A percentile compares a stretch with the other conserved stretches of the same genome.
phyloP scores from a whole-genome alignment of 2,113 vertebrate genomes.

The Chionis minor region DNA sequence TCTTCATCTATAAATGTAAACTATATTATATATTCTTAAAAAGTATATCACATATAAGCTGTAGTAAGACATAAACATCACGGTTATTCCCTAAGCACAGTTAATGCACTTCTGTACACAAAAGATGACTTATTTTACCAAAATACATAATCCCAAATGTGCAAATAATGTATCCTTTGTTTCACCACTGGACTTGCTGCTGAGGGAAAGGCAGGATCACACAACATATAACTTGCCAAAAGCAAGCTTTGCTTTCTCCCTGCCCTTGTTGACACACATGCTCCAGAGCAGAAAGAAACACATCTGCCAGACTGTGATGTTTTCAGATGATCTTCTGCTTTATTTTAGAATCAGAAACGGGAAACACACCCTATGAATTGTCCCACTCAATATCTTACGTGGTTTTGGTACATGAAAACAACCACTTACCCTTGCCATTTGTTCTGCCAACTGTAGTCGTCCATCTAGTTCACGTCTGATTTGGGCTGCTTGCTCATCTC shows the following conservation, averaged over 20 bases:
- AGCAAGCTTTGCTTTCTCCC: background rate
- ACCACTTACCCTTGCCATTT: slow-evolving; percentile 85
- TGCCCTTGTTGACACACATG: background rate
- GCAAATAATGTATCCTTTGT: background rate
- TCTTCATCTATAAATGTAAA: background rate
- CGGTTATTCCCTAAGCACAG: background rate
- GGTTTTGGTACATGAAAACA: background rate
- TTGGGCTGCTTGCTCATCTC: slow-evolving; percentile 97
- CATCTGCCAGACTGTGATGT: background rate
- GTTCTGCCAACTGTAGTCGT: slow-evolving; percentile 89
- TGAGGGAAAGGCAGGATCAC: background rate
- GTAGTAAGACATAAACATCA: background rate
- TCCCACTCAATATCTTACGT: background rate
- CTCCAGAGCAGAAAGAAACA: background rate
- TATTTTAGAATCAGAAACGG: background rate
- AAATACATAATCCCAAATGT: background rate
- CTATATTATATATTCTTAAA: background rate
- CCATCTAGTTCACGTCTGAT: slow-evolving; percentile 95
- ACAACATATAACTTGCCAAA: background rate
- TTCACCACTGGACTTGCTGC: background rate
- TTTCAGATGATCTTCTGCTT: background rate
- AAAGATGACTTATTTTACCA: background rate
- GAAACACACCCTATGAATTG: background rate
- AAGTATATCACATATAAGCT: background rate
- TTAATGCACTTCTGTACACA: background rate